Percentiles rank a stretch among this genome's conserved stretches.
These are phyloP conservation scores for Psittacula derbiana DNA, from an alignment of 2,797 vertebrate genomes.

Conservation along the genomic window DNA sequence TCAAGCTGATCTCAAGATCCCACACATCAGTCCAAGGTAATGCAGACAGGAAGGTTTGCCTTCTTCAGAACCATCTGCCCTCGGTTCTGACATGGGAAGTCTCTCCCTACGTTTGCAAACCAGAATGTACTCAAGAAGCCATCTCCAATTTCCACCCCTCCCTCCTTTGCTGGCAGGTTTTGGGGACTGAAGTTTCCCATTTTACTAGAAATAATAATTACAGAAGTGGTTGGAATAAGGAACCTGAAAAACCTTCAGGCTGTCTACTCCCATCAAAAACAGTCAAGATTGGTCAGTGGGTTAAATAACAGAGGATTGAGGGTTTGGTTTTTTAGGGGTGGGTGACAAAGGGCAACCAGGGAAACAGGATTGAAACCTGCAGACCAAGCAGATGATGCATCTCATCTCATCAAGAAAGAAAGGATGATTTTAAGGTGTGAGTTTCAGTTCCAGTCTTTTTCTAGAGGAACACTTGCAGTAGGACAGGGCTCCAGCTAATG, in stretches of 20 bases:
- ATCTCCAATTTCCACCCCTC: background rate
- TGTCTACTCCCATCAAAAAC: background rate
- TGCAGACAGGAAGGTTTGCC: background rate
- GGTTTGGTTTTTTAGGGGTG: background rate
- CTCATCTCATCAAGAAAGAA: background rate
- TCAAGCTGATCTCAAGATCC: background rate
- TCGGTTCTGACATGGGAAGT: background rate
- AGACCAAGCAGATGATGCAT: background rate
- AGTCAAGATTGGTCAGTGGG: background rate
- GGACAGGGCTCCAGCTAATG: no score
- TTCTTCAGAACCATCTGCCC: background rate
- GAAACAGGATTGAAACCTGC: background rate
- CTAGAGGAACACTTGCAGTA: background rate
- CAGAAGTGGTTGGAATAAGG: background rate
- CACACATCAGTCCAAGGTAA: background rate
- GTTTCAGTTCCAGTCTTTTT: background rate
- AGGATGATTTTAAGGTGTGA: background rate
- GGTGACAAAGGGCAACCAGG: background rate
- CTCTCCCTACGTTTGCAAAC: background rate
- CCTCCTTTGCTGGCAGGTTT: background rate
- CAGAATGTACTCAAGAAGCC: fast-evolving
- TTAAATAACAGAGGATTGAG: background rate
- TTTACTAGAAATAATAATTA: background rate
- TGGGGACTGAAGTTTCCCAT: background rate
- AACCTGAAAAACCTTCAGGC: background rate